phyloP scores from a whole-genome alignment of 2,888 invertebrate genomes.

The Argyresthia goedartella region DNA sequence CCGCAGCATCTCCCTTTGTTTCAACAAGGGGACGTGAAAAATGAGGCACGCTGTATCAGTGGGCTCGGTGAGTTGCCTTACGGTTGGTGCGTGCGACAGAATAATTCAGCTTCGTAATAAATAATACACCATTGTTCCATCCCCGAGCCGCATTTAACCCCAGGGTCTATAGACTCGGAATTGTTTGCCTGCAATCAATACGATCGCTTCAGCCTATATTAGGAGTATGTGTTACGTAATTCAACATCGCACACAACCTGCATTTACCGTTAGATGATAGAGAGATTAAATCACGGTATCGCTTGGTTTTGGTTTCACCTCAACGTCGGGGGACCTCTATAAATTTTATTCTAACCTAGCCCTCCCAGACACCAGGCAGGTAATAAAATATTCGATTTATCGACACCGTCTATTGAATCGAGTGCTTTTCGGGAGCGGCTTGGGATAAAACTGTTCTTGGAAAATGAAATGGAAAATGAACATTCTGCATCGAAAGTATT shows the following conservation, averaged over 20 bases:
- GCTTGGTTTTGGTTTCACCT: slow-evolving; percentile 31
- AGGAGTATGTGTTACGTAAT: not conserved
- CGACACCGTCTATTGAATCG: slow-evolving; percentile 12
- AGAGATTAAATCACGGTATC: no score
- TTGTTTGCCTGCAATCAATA: not conserved
- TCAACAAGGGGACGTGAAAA: slow-evolving; percentile 1
- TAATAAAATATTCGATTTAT: slow-evolving; percentile 40
- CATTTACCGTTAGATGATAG: no score
- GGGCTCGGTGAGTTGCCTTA: not conserved
- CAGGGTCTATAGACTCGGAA: not conserved
- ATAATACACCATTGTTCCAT: not conserved
- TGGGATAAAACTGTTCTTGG: not conserved
- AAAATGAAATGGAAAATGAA: no score
- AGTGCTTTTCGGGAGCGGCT: not conserved
- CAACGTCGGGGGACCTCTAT: slow-evolving; percentile 26
- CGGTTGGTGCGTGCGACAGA: not conserved
- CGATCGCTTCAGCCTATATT: not conserved
- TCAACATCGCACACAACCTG: not conserved
- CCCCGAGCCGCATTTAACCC: not conserved
- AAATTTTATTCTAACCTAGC: slow-evolving; percentile 25
- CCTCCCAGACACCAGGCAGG: slow-evolving; percentile 22
- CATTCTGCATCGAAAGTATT: no score
- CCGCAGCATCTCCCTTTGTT: slow-evolving; percentile 1
- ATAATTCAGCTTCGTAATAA: slow-evolving; percentile 2
- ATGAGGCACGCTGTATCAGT: not conserved